These are phyloP conservation scores for Tachysurus vachellii DNA, from an alignment of 2,113 vertebrate species.

Conservation along the genomic window DNA sequence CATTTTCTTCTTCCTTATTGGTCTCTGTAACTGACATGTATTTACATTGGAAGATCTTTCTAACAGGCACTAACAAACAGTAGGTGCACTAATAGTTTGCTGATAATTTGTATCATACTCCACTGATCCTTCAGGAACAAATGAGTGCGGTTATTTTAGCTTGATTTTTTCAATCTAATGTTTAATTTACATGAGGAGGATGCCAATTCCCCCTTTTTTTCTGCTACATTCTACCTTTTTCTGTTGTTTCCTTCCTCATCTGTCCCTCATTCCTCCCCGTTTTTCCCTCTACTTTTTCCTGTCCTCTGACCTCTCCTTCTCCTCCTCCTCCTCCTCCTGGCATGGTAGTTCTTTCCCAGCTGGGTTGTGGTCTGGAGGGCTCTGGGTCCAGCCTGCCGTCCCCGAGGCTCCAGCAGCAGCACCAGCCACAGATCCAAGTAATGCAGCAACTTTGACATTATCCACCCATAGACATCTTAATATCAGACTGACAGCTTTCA, in stretches of 20 bases:
- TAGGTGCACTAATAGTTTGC: constrained; percentile 48
- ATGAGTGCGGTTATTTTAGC: constrained; percentile 15
- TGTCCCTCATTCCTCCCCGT: constrained; percentile 18
- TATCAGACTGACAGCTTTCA: constrained; percentile 35
- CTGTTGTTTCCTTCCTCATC: constrained; percentile 60
- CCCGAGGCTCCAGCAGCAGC: constrained; percentile 93
- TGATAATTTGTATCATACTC: constrained; percentile 27
- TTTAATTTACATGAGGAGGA: constrained; percentile 71
- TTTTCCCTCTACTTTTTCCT: constrained; percentile 56
- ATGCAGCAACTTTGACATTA: constrained; percentile 87
- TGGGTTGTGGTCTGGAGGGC: constrained; percentile 95
- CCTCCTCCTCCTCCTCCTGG: constrained; percentile 63
- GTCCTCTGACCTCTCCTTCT: constrained; percentile 41
- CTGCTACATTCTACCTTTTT: constrained; percentile 71
- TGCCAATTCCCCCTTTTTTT: constrained; percentile 69
- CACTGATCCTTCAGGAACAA: constrained; percentile 16
- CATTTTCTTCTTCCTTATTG: constrained; percentile 15
- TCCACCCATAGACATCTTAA: constrained; percentile 64
- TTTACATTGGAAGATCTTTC: constrained; percentile 27
- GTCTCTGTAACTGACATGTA: constrained; percentile 24
- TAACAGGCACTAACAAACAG: constrained; percentile 46
- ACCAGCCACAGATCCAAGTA: constrained; percentile 98
- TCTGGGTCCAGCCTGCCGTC: constrained; percentile 90
- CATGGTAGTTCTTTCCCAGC: constrained; percentile 91
- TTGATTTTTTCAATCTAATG: constrained; percentile 55